phyloP scores from a whole-genome alignment of 2,888 invertebrate species.

The Drosophila kanekoi region DNA sequence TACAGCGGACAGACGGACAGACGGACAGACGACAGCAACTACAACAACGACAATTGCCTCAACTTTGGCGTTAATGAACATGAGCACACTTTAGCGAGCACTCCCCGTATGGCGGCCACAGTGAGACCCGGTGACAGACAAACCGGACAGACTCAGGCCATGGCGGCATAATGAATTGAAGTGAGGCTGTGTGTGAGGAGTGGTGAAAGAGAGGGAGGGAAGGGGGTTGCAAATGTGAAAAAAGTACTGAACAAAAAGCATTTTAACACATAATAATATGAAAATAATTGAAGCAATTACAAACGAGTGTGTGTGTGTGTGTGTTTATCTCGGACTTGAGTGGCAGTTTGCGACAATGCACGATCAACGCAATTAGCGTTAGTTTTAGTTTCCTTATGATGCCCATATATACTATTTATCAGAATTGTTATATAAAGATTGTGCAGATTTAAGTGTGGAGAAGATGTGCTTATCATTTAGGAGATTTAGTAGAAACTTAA shows the following conservation, averaged over 20 bases:
- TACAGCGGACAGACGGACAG: constrained; percentile 64
- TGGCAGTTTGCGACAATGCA: constrained; percentile 38
- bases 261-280: constrained; percentile 79
- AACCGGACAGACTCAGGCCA: constrained; percentile 25
- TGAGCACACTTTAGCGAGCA: constrained; percentile 76
- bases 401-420: constrained; percentile 28
- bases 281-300: constrained; percentile 81
- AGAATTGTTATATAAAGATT: constrained; percentile 42
- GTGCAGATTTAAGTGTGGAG: background rate
- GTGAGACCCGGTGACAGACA: constrained; percentile 37
- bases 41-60: constrained; percentile 74
- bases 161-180: constrained; percentile 68
- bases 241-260: constrained; percentile 67
- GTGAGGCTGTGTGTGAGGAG: constrained; percentile 12
- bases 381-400: constrained; percentile 56
- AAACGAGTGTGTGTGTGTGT: constrained; percentile 5
- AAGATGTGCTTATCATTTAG: background rate
- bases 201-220: background rate
- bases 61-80: constrained; percentile 82
- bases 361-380: constrained; percentile 68
- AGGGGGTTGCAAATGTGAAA: constrained; percentile 29
- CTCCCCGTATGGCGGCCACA: constrained; percentile 46
- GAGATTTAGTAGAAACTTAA: too few relatives aligned
- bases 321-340: constrained; percentile 25
- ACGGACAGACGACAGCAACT: constrained; percentile 44